Evolutionary conservation across 2,888 invertebrate species (phyloP), one percentile per base, ranked within the genome.

Genomic region (Thereva unica): DNA sequence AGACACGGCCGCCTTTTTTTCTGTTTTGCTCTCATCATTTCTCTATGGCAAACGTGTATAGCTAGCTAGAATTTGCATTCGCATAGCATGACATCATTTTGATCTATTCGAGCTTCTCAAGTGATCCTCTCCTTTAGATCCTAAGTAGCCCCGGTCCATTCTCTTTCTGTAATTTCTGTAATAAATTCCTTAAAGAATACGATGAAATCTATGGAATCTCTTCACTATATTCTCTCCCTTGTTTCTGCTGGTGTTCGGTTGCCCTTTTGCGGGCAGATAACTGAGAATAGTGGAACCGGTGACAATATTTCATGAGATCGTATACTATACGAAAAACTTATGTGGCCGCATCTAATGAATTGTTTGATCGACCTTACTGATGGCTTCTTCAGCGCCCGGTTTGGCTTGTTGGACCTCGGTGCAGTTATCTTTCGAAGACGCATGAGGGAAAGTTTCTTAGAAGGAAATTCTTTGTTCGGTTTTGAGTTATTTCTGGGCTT

Each of bases 351-450:
- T 61, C 61, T 50, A 61, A 61, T 61, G 61, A 61, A 61, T 61
- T 61, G 50, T 61, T 61, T 61, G 61, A 61, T 61, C 61, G 61
- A 61, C 61, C 61, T 41, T 42, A n/a, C 61, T 50, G 61, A 61
- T 61, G 61, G 50, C 61, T 61, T 61, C 61, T 61, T 50, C 40
- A 50, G 37, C 50, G 38, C 40, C 41, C 40, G 50, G 61, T 23
- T 23, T 23, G 23, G 23, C 23, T 23, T 23, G 23, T 23, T 61
- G 61, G 61, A 61, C 61, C 49, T 41, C 50, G 38, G 61, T 61
- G 41, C 50, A 38, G 61, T 49, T 61, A 61, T 49, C n/a, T 12
- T 42, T 34, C 12, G 9, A 49, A 4, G 9, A 8, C 37, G 34
- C 12, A 40, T 37, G 50, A 9, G 41, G 23, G n/a, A 41, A 41